Conservation (phyloP, 2,113 vertebrate genomes). For the Procavia capensis region DNA sequence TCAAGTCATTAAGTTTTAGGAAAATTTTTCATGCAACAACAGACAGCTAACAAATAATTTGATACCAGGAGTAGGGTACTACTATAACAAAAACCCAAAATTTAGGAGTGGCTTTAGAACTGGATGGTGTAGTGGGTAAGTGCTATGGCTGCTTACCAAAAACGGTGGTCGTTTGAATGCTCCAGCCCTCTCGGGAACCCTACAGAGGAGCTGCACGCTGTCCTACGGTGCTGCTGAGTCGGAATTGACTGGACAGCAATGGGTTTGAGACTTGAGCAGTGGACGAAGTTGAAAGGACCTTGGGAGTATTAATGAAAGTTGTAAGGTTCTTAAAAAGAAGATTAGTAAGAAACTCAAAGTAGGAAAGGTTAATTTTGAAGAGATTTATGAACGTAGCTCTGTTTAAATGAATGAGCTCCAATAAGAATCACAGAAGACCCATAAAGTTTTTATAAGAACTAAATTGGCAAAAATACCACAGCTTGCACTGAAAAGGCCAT, state of each 20-base stretch:
- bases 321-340: not conserved
- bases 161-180: no score
- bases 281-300: not conserved
- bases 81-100: not conserved
- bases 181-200: no score
- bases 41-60: not conserved
- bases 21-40: not conserved
- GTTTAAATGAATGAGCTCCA: not conserved
- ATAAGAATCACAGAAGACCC: no score
- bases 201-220: no score
- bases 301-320: not conserved
- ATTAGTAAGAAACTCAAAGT: not conserved
- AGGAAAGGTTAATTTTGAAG: not conserved
- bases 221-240: no score
- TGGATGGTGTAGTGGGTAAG: no score
- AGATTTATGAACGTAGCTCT: not conserved
- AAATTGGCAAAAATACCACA: no score
- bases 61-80: not conserved
- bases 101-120: not conserved
- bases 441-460: no score
- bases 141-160: no score
- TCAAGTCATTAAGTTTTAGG: not conserved
- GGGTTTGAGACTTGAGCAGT: no score
- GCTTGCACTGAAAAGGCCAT: no score
- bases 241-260: no score